phyloP scores from a whole-genome alignment of 1,140 invertebrate species.

The Drosophila oshimai region DNA sequence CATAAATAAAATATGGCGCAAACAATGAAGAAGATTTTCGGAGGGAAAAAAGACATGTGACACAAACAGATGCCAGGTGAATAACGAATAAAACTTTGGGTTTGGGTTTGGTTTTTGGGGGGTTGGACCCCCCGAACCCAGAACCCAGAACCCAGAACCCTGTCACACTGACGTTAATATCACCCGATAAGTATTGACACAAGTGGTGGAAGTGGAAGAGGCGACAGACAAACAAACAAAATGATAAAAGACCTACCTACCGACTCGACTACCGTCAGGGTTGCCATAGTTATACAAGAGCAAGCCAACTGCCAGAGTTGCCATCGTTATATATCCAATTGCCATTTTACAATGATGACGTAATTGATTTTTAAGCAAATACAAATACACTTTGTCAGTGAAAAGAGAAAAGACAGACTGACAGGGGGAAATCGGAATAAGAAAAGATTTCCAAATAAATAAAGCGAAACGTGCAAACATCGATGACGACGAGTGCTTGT shows the following conservation, averaged over 20 bases:
- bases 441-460: conserved; percentile 57
- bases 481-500: conserved; percentile 56
- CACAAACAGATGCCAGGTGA: conserved; percentile 56
- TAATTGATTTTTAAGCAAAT: conserved; percentile 82
- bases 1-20: conserved; percentile 76
- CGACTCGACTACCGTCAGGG: neutral
- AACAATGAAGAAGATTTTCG: conserved; percentile 42
- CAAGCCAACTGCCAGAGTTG: conserved; percentile 11
- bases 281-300: neutral
- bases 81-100: too few relatives aligned
- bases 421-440: conserved; percentile 10
- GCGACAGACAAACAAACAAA: conserved; percentile 17
- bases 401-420: neutral
- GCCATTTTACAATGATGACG: conserved; percentile 78
- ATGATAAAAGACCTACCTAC: conserved; percentile 13
- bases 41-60: conserved; percentile 47
- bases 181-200: conserved; percentile 72
- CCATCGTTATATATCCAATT: conserved; percentile 54
- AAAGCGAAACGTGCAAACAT: conserved; percentile 57
- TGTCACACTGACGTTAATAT: conserved; percentile 69
- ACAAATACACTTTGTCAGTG: conserved; percentile 68
- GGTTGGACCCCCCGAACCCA: too few relatives aligned
- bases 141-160: too few relatives aligned
- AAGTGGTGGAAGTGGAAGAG: conserved; percentile 27
- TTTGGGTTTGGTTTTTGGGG: too few relatives aligned